Conservation (phyloP, 2,888 invertebrate genomes). For the Chouioia cunea region DNA sequence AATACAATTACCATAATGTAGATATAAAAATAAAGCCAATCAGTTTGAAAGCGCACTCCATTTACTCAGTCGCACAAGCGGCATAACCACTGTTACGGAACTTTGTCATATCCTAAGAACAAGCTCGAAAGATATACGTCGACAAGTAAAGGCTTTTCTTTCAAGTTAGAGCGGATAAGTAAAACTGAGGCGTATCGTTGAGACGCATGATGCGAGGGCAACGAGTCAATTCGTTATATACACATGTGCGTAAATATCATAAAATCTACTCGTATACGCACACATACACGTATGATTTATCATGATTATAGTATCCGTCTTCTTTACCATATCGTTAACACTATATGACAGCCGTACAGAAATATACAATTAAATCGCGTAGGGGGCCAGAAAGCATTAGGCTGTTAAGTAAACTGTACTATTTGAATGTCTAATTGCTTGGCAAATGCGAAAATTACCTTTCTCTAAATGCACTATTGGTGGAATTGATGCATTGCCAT, state of each 20-base stretch:
- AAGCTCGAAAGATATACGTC: too few species aligned
- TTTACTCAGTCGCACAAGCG: constrained; percentile 59
- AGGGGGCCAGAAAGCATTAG: constrained; percentile 2
- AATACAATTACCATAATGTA: constrained; percentile 14
- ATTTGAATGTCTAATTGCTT: constrained; percentile 27
- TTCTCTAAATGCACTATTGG: constrained; percentile 5
- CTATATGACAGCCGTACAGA: neutral
- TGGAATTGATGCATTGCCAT: constrained; percentile 39
- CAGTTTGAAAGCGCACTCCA: constrained; percentile 56
- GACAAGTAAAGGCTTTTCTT: neutral
- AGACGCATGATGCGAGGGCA: constrained; percentile 28
- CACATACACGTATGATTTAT: too few species aligned
- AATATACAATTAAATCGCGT: neutral
- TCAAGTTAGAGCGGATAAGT: neutral
- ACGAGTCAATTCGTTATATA: constrained; percentile 35
- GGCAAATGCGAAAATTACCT: constrained; percentile 6
- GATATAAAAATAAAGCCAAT: constrained; percentile 57
- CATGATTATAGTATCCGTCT: too few species aligned
- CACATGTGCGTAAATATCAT: neutral
- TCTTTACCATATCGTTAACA: too few species aligned
- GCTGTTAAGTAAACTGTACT: constrained; percentile 13
- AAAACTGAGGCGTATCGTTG: constrained; percentile 12
- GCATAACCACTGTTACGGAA: constrained; percentile 40
- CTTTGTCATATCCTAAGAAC: too few species aligned
- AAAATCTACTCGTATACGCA: too few species aligned